Conservation (phyloP, 2,113 vertebrate species). For the Oenanthe melanoleuca region DNA sequence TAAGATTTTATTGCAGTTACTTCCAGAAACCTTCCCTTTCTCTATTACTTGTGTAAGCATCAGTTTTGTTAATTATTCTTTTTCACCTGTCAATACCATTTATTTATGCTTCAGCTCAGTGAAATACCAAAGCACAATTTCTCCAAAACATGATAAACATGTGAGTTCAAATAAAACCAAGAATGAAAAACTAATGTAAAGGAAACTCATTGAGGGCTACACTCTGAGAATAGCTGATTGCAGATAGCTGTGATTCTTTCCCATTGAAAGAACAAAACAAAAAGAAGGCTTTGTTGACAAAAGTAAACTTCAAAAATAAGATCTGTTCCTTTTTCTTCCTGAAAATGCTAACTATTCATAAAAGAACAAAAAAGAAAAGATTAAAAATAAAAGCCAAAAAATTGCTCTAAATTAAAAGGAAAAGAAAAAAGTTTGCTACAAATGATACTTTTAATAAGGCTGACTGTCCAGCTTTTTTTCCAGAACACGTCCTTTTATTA, state of each 20-base stretch:
- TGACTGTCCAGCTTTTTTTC: not conserved
- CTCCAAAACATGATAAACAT: not conserved
- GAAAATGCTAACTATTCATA: rapidly evolving
- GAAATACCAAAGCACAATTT: not conserved
- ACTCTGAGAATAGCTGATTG: not conserved
- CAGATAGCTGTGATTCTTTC: not conserved
- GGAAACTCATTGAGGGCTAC: not conserved
- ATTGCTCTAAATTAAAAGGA: not conserved
- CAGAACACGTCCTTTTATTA: not conserved
- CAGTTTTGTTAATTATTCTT: not conserved
- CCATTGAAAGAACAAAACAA: not conserved
- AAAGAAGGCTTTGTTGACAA: not conserved
- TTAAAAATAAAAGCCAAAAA: not conserved
- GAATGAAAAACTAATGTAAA: not conserved
- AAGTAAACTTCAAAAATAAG: not conserved
- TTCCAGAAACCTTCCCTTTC: not conserved
- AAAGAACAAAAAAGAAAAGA: not conserved
- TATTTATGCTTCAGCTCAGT: not conserved
- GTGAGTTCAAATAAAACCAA: not conserved
- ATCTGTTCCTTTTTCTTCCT: not conserved
- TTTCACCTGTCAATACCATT: not conserved
- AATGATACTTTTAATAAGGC: rapidly evolving
- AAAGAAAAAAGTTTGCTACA: not conserved
- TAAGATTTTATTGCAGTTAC: not conserved
- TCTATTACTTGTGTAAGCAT: not conserved